Evolutionary conservation across 2,888 invertebrate species (phyloP).

Genomic region (Drosophila helvetica): DNA sequence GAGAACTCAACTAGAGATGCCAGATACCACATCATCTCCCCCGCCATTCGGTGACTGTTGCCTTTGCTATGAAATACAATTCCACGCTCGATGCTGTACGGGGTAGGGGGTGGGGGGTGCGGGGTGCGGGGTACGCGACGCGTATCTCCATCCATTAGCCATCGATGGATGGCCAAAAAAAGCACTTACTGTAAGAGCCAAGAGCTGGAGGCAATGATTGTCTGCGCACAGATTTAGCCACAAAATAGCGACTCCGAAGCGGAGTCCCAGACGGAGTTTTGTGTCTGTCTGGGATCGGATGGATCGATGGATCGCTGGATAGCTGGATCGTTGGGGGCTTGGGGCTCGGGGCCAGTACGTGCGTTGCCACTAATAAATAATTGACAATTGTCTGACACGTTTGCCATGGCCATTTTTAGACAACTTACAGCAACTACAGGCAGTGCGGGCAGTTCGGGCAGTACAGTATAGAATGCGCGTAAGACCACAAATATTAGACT

Average conservation of each 20-base stretch:
- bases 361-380: conserved; percentile 78
- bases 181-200: conserved; percentile 27
- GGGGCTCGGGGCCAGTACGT: conserved; percentile 49
- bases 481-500: conserved; percentile 49
- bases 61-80: no score
- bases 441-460: not conserved
- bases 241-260: not conserved
- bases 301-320: not conserved
- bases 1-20: not conserved
- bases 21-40: conserved; percentile 31
- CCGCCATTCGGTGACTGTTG: not conserved
- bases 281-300: not conserved
- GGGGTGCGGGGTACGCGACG: not conserved
- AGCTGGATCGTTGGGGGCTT: not conserved
- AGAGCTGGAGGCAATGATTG: not conserved
- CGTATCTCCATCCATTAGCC: conserved; percentile 29
- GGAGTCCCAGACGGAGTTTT: not conserved
- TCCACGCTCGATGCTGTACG: not conserved
- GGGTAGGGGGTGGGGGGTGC: no score
- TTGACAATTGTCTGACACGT: conserved; percentile 78
- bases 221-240: not conserved
- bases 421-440: conserved; percentile 38
- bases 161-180: conserved; percentile 33
- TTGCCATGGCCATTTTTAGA: conserved; percentile 77
- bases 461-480: conserved; percentile 36